Evolutionary conservation across 2,113 vertebrate species (phyloP), one percentile per base, ranked within the genome.

Genomic region (Phodopus roborovskii): DNA sequence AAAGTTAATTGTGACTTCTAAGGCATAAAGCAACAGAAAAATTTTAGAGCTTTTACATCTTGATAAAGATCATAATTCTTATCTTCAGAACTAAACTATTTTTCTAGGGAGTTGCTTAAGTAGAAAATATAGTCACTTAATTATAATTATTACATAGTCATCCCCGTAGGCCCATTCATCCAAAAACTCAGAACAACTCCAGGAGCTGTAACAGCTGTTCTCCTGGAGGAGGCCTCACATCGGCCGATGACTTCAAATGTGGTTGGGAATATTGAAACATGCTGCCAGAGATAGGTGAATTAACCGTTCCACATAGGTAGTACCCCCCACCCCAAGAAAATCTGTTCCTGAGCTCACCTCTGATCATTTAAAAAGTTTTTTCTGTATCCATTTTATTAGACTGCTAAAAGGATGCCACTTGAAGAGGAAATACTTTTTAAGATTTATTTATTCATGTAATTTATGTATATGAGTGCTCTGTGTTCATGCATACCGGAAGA

Each of bases 1-100:
- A 70, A 70, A 87, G 11, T 48, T 48, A 22, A 90, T 64, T 77
- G 8, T 74, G 66, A 81, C 42, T 73, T 12, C 28, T 81, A 95
- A 48, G 3, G 56, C 71, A 0, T 94, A 91, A 96, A 90, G 68
- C 68, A 93, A 77, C 22, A 91, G n/a, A 91, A 90, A 70, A 94
- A 94, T 93, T 84, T 95, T 94, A 94, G 4, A 9, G 3, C 64
- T 92, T 91, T 96, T 92, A 45, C 33, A 85, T 89, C 88, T 66
- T 62, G 62, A 92, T 96, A 91, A 91, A 53, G 11, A 96, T 88
- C 33, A 94, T 64, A 96, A 85, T 58, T 87, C 22, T 96, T 68
- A 88, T 53, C 45, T 68, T 91, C 78, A 82, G 9, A 60, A 64
- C 7, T 22, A 78, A 96, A 87, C 26, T 78, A 75, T 93, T 92